Base-by-base conservation (phyloP, 35 echinoderm and acorn worm species). In the Apostichopus japonicus region DNA sequence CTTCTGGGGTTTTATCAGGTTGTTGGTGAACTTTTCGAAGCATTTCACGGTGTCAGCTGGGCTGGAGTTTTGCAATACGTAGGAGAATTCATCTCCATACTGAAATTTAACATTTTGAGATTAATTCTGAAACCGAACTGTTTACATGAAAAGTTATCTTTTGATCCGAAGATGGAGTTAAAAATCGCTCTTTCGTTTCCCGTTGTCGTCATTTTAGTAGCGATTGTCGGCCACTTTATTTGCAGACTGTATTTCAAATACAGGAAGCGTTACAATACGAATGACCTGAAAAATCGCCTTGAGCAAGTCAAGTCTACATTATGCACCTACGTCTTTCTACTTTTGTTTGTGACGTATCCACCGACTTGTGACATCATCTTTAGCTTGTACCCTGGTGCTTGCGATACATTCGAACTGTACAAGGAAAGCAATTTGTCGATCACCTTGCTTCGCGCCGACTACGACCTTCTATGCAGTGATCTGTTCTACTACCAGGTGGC, bases 101-200 rank as follows among this genome's bases (percentile, higher is more conserved):
- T 80, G 5, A 54, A 51, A 44, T 80, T 80, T 80, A 80, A 80
- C 78, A 80, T 80, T 80, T 80, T 80, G 78, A 25, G 78, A 8
- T 25, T 80, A 54, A 54, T 80, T 51, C 23, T 80, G 78, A 80
- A 51, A 80, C 78, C 78, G 44, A 23, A 80, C 8, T 80, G 78
- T 17, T 80, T 80, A 51, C 24, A 80, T 24, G 22, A 80, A 8
- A 80, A 80, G 25, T 24, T 80, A 80, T 80, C 24, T 6, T 2
- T 79, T 11, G 52, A 79, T 79, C 78, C 78, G 10, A 79, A 79
- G 78, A 10, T 23, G 0, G 6, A 33, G 53, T 80, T 80, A 44
- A 80, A 33, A 33, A 17, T 51, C 6, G 8, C 78, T 51, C 78
- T 80, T 23, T 5, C 44, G 6, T 80, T 80, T 51, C 78, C 78